Evolutionary conservation across 2,113 vertebrate species (phyloP), one percentile per base, ranked within the genome.

Genomic region (Sinocyclocheilus anshuiensis): DNA sequence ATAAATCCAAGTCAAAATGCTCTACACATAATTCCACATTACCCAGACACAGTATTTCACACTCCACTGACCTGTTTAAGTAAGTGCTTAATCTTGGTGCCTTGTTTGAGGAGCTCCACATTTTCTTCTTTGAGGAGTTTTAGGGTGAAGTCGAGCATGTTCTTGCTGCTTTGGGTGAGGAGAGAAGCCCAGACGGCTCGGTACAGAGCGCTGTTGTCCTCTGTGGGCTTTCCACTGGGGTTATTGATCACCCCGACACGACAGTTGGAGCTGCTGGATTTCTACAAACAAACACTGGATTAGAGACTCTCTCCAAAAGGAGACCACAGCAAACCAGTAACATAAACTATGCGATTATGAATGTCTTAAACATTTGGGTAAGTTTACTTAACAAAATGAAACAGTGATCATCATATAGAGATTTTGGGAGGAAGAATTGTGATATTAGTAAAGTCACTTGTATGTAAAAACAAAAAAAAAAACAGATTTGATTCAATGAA

Each of bases 241-340:
- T 99, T 99, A 94, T 95, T 95, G 92, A 99, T 94, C 94, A 99
- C 89, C 13, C 97, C 97, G 57, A 99, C 29, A 24, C 97, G 97
- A 81, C 94, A 92, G 87, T 94, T 95, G 74, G 91, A 91, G 92
- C 95, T 96, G 90, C 95, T 96, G 90, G 92, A 93, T 93, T 96
- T 97, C 98, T 99, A 92, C 61, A 92, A 86, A 2, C 83, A 86
- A 24, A 90, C 84, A 76, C 36, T 6, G n/a, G n/a, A 65, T 59
- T 84, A 79, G 36, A 84, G 20, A 77, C 13, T 22, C 26, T 86
- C 55, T 84, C 63, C 77, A 59, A 77, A 33, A 69, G 24, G 26
- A 29, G 45, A 57, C 71, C 63, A 76, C 24, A 55, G 24, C 91
- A 77, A 83, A 84, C 78, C 92, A 81, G 83, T 7, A 87, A 5